Base-by-base conservation (phyloP, 2,797 vertebrate genomes). In the Varecia variegata region DNA sequence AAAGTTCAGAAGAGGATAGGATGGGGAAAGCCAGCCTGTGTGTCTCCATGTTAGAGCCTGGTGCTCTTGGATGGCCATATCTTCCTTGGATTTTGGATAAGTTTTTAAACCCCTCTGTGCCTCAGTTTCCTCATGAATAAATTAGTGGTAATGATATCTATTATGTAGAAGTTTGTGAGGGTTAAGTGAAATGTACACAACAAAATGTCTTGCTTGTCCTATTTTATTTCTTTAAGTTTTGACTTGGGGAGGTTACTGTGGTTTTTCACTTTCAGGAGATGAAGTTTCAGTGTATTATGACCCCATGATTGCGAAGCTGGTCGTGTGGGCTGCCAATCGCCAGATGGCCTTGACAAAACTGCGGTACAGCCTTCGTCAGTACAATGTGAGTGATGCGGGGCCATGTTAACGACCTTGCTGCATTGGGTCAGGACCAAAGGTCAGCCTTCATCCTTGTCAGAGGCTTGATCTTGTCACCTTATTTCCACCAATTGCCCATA, bases 271-370 rank as follows among this genome's bases (percentile, higher is more conserved):
- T 98, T 73, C 84, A 99, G 99, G 99, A 82, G 99, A 99, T 74
- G 99, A 99, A 74, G 99, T 99, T 90, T 99, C 99, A 0, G 99
- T 99, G 76, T 99, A 99, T 93, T 99, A 99, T 12, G 99, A 99
- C 95, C 99, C 99, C 2, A 99, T 99, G 99, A 99, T 99, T n/a
- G 99, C 99, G 2, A 99, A 99, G 96, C 98, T 99, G 0, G 99
- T 99, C 5, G 99, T 99, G 5, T 99, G 99, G 99, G 99, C 99
- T 3, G 98, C 99, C 88, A 99, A 99, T 97, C 99, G 99, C 2
- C 98, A 98, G 14, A 99, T 99, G 4, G 99, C 99, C 4, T 98
- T 99, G 96, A 99, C 98, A 60, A 99, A 99, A 96, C 98, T 99
- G 95, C 98, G 98, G 11, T 99, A 99, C 98, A 99, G 99, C 97